Conservation (phyloP, 2,888 invertebrate species). For the Malthinus flaveolus region DNA sequence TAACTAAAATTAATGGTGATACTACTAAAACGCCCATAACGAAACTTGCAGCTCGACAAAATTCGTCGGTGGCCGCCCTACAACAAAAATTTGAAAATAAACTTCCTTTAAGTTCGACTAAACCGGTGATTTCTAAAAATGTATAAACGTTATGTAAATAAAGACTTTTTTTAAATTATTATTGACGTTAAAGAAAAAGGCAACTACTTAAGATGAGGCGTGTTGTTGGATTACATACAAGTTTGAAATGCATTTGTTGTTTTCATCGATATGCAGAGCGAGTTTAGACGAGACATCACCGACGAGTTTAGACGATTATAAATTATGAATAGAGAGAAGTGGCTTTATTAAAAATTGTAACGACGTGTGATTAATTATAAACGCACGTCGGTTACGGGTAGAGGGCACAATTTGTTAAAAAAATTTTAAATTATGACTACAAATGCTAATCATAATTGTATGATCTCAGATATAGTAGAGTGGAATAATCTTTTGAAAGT, state of each 20-base stretch:
- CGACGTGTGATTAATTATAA: too few species aligned
- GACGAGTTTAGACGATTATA: too few species aligned
- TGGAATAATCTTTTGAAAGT: too few species aligned
- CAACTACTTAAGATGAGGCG: conserved; percentile 22
- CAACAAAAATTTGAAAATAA: conserved; percentile 78
- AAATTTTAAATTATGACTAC: background rate
- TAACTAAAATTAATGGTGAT: conserved; percentile 28
- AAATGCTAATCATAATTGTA: conserved; percentile 7
- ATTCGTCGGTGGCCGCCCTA: conserved; percentile 74
- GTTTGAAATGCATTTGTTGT: background rate
- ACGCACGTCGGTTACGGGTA: too few species aligned
- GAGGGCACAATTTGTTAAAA: too few species aligned
- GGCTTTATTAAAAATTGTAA: too few species aligned
- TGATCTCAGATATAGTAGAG: conserved; percentile 3
- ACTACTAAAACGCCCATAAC: conserved; percentile 50
- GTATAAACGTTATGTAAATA: conserved; percentile 6
- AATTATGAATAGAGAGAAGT: too few species aligned
- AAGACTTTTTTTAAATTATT: conserved; percentile 19
- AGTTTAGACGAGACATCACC: too few species aligned
- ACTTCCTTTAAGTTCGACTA: conserved; percentile 21
- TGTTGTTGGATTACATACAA: conserved; percentile 1
- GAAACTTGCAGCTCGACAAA: conserved; percentile 58
- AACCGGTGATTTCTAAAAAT: conserved; percentile 14
- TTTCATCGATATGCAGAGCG: background rate
- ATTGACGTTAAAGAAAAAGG: conserved; percentile 18